Conservation (phyloP, 2,797 vertebrate genomes). For the Xerus rutilus region DNA sequence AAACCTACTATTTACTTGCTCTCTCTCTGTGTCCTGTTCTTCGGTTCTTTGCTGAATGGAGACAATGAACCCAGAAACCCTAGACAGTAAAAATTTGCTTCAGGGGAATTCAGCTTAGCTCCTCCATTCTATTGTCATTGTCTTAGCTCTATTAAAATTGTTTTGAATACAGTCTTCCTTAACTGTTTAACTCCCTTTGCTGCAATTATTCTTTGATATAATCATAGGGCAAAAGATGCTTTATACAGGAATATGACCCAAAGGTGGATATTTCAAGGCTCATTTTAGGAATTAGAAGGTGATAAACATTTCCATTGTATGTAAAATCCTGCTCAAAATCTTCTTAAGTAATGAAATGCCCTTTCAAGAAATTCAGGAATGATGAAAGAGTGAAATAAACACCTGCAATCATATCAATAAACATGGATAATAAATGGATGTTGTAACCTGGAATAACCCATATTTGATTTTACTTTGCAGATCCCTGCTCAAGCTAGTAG, state of each 20-base stretch:
- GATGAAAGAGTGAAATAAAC: background rate
- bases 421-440: background rate
- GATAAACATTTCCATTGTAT: background rate
- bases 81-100: background rate
- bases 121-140: background rate
- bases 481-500: background rate
- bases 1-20: too few species aligned
- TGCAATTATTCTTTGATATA: background rate
- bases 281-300: background rate
- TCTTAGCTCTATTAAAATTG: background rate
- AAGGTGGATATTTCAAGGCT: background rate
- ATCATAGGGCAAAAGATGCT: background rate
- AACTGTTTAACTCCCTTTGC: background rate
- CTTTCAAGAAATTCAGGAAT: slow-evolving; percentile 28
- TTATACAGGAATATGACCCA: background rate
- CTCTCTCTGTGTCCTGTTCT: too few species aligned
- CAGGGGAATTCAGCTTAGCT: background rate
- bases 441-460: background rate
- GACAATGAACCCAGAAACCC: too few species aligned
- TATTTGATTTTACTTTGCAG: background rate
- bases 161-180: background rate
- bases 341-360: background rate
- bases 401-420: background rate
- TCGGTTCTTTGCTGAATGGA: too few species aligned
- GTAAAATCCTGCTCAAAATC: background rate